phyloP scores from a whole-genome alignment of 2,113 vertebrate species.

The Grus americana region DNA sequence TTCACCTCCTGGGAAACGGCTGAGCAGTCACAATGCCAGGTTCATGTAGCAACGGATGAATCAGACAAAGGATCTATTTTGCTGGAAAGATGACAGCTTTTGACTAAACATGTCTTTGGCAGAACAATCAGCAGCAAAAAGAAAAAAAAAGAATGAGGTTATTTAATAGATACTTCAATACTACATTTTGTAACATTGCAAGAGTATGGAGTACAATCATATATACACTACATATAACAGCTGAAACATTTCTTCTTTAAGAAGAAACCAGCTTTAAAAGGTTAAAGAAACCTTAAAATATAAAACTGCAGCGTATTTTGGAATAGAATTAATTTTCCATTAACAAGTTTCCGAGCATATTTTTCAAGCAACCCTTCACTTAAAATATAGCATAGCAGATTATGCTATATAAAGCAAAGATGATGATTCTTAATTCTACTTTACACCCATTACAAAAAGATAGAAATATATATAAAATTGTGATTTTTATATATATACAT shows the following conservation, averaged over 20 bases:
- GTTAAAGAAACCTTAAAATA: background rate
- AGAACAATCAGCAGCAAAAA: background rate
- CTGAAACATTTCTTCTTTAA: background rate
- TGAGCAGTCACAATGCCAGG: rapidly evolving
- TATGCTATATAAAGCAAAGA: background rate
- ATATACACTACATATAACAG: background rate
- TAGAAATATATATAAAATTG: background rate
- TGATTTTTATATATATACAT: background rate
- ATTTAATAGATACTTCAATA: background rate
- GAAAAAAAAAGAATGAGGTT: background rate
- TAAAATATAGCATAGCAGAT: background rate
- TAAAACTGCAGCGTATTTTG: background rate
- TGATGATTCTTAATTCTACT: background rate
- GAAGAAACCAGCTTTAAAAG: background rate
- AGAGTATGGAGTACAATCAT: background rate
- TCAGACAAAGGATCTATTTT: background rate
- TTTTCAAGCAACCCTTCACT: background rate
- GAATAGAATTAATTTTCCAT: background rate
- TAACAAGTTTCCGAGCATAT: background rate
- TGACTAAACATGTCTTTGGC: background rate
- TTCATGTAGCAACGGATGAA: background rate
- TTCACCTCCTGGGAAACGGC: background rate
- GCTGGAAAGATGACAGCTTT: background rate
- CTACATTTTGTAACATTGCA: background rate
- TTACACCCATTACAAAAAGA: background rate